Evolutionary conservation across 2,113 vertebrate species (phyloP), one percentile per base, ranked within the genome.

Genomic region (Empidonax traillii): DNA sequence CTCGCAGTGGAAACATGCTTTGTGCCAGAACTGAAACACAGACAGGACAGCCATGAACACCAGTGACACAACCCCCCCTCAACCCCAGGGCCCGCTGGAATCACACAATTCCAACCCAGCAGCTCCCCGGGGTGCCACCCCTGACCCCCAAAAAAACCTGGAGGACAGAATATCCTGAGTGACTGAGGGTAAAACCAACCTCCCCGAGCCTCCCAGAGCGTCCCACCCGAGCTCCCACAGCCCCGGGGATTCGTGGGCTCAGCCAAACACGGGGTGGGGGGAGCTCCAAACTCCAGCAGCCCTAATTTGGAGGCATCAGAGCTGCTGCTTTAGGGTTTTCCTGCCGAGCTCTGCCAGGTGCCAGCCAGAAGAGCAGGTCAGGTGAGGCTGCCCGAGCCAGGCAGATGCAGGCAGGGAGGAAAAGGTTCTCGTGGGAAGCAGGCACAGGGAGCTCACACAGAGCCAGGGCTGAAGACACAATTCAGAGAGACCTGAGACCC

Each of bases 1-100:
- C 96, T 98, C 98, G 25, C 98, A 98, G 85, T 98, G 98, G 96
- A 98, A 98, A 58, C 98, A 98, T 55, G 98, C 97, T 91, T 98
- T 98, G 72, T 98, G 98, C 98, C 98, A 98, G 94, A 96, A 98
- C 98, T 98, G 95, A 67, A 86, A 46, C 10, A 55, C 66, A 91
- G 46, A 90, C 4, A 10, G 62, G 74, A 31, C 31, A 24, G 43
- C 2, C 14, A 0, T 63, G 8, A 91, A 27, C 16, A 16, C 23
- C 0, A 20, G 37, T 0, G 8, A 6, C 51, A 8, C 35, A 35
- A 35, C 35, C 56, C 56, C 49, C 39, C 12, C 21, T 22, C 46
- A 20, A 21, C 9, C 7, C 28, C 9, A 25, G 2, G 7, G 31
- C 43, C 84, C 16, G 1, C 28, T 12, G 5, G 75, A 12, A 35